Percentiles rank a stretch among this genome's conserved stretches.
phyloP scores from a whole-genome alignment of 2,113 vertebrate genomes.

The Tyrannus savana region DNA sequence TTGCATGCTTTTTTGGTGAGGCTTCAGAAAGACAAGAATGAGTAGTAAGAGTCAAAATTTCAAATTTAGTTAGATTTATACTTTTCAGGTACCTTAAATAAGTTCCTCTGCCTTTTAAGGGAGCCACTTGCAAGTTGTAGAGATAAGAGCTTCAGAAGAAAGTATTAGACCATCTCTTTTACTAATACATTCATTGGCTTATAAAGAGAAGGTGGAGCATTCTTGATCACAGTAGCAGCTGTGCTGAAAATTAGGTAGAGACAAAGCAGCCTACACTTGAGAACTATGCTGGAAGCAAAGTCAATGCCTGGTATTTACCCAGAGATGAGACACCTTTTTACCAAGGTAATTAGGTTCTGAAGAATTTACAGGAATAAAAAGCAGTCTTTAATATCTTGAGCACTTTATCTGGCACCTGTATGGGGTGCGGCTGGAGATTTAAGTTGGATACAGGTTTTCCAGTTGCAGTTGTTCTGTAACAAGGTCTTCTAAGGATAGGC shows the following conservation, averaged over 20 bases:
- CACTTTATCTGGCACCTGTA: neutral
- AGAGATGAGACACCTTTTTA: neutral
- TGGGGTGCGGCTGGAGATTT: no score
- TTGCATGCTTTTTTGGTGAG: neutral
- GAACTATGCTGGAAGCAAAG: neutral
- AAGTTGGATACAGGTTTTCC: neutral
- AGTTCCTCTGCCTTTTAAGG: neutral
- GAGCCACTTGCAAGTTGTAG: neutral
- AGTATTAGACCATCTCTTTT: neutral
- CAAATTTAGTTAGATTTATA: neutral
- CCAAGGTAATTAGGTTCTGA: neutral
- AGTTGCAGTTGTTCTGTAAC: neutral
- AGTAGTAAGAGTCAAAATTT: neutral
- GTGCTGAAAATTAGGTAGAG: neutral
- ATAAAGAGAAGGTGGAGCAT: neutral
- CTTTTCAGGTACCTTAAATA: neutral
- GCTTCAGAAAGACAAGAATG: neutral
- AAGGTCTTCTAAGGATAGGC: neutral
- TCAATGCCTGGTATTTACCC: neutral
- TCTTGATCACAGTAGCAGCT: neutral
- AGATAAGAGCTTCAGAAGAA: neutral
- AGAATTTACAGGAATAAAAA: neutral
- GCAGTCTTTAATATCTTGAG: neutral
- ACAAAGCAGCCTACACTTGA: neutral
- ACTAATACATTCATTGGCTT: neutral